Percentiles rank a stretch among this genome's conserved stretches.
Conservation (phyloP, 1,140 invertebrate genomes). For the Cydia pomonella region DNA sequence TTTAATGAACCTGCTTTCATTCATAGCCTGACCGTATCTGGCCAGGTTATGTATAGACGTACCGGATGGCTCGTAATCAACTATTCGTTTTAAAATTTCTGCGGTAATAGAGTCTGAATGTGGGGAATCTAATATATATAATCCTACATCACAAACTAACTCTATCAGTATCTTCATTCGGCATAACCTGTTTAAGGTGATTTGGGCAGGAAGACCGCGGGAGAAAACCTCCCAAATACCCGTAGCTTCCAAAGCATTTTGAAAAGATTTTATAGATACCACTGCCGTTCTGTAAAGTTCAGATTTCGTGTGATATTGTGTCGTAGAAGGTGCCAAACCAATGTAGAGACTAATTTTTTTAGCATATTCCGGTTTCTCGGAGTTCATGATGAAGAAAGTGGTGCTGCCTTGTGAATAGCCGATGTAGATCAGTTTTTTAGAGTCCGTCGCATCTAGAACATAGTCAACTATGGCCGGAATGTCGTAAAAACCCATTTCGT, state of each 20-base stretch:
- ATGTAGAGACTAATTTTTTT: conserved; percentile 58
- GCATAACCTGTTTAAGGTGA: too few relatives aligned
- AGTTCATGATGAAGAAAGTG: conserved; percentile 59
- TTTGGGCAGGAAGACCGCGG: conserved; percentile 36
- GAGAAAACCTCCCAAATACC: conserved; percentile 51
- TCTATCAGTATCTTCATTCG: background rate
- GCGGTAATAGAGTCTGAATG: too few relatives aligned
- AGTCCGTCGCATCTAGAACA: conserved; percentile 77
- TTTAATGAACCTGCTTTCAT: background rate
- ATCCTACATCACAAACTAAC: too few relatives aligned
- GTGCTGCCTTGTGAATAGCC: conserved; percentile 84
- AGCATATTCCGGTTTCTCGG: conserved; percentile 58
- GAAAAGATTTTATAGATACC: conserved; percentile 32
- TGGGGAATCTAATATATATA: too few relatives aligned
- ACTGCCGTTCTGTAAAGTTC: conserved; percentile 36
- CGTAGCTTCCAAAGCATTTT: conserved; percentile 37
- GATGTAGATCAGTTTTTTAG: conserved; percentile 80
- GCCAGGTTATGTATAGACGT: too few relatives aligned
- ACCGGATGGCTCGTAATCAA: too few relatives aligned
- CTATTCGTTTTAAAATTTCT: too few relatives aligned
- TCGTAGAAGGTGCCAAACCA: conserved; percentile 48
- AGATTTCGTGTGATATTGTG: too few relatives aligned
- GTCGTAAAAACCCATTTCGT: conserved; percentile 89
- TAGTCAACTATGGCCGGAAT: conserved; percentile 87
- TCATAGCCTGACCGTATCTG: background rate